Base-by-base conservation (phyloP, 2,888 invertebrate species). In the Ennomos quercinarius region DNA sequence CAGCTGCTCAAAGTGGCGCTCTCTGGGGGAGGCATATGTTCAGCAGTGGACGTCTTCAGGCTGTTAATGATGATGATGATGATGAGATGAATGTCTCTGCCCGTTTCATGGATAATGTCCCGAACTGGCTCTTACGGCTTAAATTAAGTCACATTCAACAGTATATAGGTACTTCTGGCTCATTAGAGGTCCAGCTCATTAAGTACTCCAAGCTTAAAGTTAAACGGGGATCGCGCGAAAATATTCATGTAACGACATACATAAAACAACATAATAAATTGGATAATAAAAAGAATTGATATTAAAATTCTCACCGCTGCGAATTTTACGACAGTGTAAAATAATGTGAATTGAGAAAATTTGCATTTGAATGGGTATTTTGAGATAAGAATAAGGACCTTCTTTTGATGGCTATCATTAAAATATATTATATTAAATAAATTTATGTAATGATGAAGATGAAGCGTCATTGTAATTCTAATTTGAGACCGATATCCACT, bases 251-350 rank as follows among this genome's bases (percentile, higher is more conserved):
- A 47, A 61, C 55, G 51, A 27, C 44, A 10, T 0, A 35, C 42
- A 62, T 62, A 62, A 62, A 62, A 58, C 57, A 54, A 51, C 49
- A 56, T 56, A 59, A 56, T 56, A 39, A 56, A 61, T 61, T 39
- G 56, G 46, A 46, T 41, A 48, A 56, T 64, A 61, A 64, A 61
- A 61, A 59, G 48, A 61, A 59, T 38, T 53, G 38, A 47, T 51
- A 53, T 61, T 58, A 61, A 64, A 57, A 61, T 51, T 27, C 45
- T 51, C 50, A 63, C 40, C 37, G 42, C 46, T 41, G 59, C 43
- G 37, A 60, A 57, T 57, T 60, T 63, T 53, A 63, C 39, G 54
- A 36, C 52, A 35, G 35, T 42, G 53, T 54, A 44, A 57, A 53
- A 42, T 53, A 54, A 56, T 51, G 56, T 38, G 45, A 50, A 44